Evolutionary conservation across 2,888 invertebrate genomes (phyloP), one percentile per base, ranked within the genome.

Genomic region (Mesochorus sp.): DNA sequence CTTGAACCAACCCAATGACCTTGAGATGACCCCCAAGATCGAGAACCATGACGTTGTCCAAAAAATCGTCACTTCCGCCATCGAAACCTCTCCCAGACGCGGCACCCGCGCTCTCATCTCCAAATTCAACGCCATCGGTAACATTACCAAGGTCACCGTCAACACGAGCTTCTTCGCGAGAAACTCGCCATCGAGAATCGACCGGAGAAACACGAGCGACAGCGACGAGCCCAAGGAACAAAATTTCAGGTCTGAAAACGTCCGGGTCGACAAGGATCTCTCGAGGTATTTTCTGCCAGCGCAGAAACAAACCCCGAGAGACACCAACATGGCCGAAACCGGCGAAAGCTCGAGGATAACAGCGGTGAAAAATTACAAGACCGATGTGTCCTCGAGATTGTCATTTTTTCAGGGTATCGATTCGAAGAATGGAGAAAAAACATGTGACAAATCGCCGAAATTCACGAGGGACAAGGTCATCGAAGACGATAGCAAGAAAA

Each of bases 81-180:
- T 85, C 77, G 88, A 86, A 80, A 89, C 78, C 19, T 87, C 85
- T 31, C 91, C 86, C 10, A 88, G 85, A 74, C 84, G 85, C 61
- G 89, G 86, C 24, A 89, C 94, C 0, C 90, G 92, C 77, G 94
- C 94, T 71, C 87, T 94, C 19, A 94, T 94, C 55, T 93, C 94
- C 0, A 93, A 94, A 88, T 94, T 94, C 86, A 94, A 94, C 83
- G 93, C 93, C 0, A 92, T 94, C 62, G 93, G 93, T n/a, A 93
- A 92, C 77, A 93, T 93, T 5, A 92, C 93, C 0, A 93, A 92
- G 85, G 92, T 92, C 8, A 92, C 92, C 1, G 92, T 92, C 0
- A 92, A 92, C 78, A 86, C 91, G 0, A 91, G 90, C 42, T 91
- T 93, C 77, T 93, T 93, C 74, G 89, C 91, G 2, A 93, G 93